Evolutionary conservation across 2,888 invertebrate species (phyloP).

Genomic region (Calameuta filiformis): DNA sequence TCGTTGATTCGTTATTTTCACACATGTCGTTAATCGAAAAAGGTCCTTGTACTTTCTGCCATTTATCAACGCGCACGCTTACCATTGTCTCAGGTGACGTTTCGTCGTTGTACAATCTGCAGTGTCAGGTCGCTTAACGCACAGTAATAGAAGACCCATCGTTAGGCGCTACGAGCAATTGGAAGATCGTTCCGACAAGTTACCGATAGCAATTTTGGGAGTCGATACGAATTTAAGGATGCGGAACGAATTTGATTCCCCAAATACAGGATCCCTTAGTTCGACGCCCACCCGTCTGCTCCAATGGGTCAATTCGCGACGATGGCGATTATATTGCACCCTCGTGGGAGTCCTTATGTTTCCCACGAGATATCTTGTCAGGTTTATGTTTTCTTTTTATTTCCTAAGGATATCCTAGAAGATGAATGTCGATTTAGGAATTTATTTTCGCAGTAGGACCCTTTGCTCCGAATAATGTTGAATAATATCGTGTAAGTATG

Average conservation of each 20-base stretch:
- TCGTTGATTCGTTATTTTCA: neutral
- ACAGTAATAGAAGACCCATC: neutral
- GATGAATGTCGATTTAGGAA: neutral
- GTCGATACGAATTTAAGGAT: neutral
- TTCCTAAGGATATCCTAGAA: neutral
- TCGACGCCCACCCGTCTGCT: neutral
- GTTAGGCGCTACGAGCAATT: neutral
- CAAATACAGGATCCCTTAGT: neutral
- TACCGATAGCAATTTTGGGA: neutral
- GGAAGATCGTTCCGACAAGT: neutral
- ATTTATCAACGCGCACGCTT: too few species aligned
- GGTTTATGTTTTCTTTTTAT: neutral
- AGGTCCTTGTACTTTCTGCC: too few species aligned
- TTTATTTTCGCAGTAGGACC: neutral
- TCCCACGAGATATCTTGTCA: neutral
- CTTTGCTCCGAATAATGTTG: neutral
- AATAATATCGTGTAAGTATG: neutral
- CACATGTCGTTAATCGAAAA: too few species aligned
- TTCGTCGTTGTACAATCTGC: neutral
- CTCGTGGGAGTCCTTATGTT: neutral
- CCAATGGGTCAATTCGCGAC: neutral
- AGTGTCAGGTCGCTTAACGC: neutral
- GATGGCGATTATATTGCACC: neutral
- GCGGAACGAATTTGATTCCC: neutral
- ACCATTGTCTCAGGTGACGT: neutral